A percentile compares a stretch with the other conserved stretches of the same genome.
Conservation (phyloP, 1,140 invertebrate species). For the Panagrolaimus sp. region DNA sequence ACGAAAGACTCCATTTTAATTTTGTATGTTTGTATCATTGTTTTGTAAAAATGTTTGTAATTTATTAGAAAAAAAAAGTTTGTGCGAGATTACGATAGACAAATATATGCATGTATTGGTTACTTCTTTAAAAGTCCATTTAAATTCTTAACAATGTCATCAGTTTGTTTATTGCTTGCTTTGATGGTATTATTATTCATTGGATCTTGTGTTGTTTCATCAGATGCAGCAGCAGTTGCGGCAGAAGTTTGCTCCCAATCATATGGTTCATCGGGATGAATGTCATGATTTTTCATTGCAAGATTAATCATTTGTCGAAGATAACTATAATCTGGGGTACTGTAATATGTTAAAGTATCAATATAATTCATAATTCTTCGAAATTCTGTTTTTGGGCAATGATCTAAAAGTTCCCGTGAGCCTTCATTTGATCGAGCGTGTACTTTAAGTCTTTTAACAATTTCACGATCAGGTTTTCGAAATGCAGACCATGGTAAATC, state of each 20-base stretch:
- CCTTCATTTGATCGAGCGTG: neutral
- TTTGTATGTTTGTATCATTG: too few relatives aligned
- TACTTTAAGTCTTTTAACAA: neutral
- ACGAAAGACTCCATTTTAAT: neutral
- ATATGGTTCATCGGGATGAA: slow-evolving; percentile 35
- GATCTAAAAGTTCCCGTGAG: neutral
- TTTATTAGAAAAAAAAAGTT: too few relatives aligned
- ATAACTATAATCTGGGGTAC: slow-evolving; percentile 34
- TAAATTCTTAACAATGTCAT: neutral
- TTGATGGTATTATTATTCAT: neutral
- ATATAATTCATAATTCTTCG: slow-evolving; percentile 44
- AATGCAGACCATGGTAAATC: neutral
- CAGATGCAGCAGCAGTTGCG: slow-evolving; percentile 16
- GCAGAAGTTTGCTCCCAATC: slow-evolving; percentile 44
- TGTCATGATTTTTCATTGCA: slow-evolving; percentile 40
- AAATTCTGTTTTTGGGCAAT: slow-evolving; percentile 31
- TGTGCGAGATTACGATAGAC: too few relatives aligned
- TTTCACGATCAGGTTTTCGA: neutral
- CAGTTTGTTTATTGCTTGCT: neutral
- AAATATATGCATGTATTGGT: too few relatives aligned
- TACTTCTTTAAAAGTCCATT: slow-evolving; percentile 3
- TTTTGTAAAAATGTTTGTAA: too few relatives aligned
- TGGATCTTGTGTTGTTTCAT: neutral
- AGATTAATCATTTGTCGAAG: slow-evolving; percentile 29
- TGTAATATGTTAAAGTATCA: slow-evolving; percentile 35